Evolutionary conservation across 2,113 vertebrate genomes (phyloP).

Genomic region (Chamaea fasciata): DNA sequence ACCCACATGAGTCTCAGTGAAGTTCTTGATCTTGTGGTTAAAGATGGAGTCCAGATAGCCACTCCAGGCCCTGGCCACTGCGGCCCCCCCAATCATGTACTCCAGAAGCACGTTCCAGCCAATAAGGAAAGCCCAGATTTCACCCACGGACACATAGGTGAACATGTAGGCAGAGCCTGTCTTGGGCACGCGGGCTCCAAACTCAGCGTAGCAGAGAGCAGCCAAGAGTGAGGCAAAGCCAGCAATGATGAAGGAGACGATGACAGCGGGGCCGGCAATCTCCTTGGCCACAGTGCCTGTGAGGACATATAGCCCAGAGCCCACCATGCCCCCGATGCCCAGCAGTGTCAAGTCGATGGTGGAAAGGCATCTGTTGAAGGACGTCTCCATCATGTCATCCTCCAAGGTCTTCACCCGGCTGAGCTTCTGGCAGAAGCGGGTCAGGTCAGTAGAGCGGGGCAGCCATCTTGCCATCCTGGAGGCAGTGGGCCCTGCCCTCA

Average conservation of each 20-base stretch:
- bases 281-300: slow-evolving; percentile 93
- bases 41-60: slow-evolving; percentile 94
- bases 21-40: slow-evolving; percentile 89
- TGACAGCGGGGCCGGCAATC: slow-evolving; percentile 83
- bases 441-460: slow-evolving; percentile 71
- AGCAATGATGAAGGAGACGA: slow-evolving; percentile 85
- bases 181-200: slow-evolving; percentile 91
- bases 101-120: slow-evolving; percentile 95
- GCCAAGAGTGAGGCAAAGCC: slow-evolving; percentile 89
- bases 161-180: slow-evolving; percentile 97
- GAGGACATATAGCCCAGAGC: slow-evolving; percentile 91
- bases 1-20: slow-evolving; percentile 85
- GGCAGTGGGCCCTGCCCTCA: accelerated
- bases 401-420: slow-evolving; percentile 90
- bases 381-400: slow-evolving; percentile 87
- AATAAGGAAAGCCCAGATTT: slow-evolving; percentile 96
- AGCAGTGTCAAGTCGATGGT: slow-evolving; percentile 88
- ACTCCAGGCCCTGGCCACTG: slow-evolving; percentile 92
- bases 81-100: slow-evolving; percentile 91
- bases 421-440: slow-evolving; percentile 86
- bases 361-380: slow-evolving; percentile 88
- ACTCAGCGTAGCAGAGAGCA: slow-evolving; percentile 93
- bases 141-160: slow-evolving; percentile 92
- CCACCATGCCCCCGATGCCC: slow-evolving; percentile 93
- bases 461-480: slow-evolving; percentile 77